Conservation (phyloP, 2,113 vertebrate species). For the Pangasianodon hypophthalmus region DNA sequence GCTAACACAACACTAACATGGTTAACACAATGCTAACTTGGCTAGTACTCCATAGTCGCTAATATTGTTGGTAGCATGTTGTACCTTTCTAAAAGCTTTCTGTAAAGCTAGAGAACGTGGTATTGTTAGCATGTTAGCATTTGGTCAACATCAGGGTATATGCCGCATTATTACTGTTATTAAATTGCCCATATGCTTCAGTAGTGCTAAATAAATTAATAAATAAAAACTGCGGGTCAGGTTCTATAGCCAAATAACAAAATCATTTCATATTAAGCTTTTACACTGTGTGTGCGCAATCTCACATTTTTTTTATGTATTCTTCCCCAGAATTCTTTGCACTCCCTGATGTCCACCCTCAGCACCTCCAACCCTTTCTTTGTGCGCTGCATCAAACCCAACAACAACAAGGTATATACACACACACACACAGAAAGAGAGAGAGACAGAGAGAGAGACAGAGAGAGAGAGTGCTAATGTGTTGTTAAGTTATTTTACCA, state of each 20-base stretch:
- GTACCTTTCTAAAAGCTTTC: neutral
- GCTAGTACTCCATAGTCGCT: too few relatives aligned
- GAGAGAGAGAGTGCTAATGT: too few relatives aligned
- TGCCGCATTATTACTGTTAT: neutral
- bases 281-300: neutral
- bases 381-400: constrained; percentile 96
- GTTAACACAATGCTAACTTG: too few relatives aligned
- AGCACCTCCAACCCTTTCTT: constrained; percentile 93
- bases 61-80: neutral
- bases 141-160: neutral
- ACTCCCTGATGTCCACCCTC: constrained; percentile 91
- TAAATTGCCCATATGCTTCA: neutral
- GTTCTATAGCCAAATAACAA: neutral
- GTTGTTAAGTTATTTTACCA: neutral
- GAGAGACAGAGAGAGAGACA: too few relatives aligned
- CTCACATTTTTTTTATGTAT: neutral
- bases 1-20: too few relatives aligned
- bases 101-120: neutral
- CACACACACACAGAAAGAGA: neutral
- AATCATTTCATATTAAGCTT: neutral
- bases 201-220: neutral
- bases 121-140: neutral
- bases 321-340: constrained; percentile 76
- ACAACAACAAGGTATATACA: constrained; percentile 86
- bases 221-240: neutral